phyloP scores from a whole-genome alignment of 2,888 invertebrate species.

The Harmothoe impar region DNA sequence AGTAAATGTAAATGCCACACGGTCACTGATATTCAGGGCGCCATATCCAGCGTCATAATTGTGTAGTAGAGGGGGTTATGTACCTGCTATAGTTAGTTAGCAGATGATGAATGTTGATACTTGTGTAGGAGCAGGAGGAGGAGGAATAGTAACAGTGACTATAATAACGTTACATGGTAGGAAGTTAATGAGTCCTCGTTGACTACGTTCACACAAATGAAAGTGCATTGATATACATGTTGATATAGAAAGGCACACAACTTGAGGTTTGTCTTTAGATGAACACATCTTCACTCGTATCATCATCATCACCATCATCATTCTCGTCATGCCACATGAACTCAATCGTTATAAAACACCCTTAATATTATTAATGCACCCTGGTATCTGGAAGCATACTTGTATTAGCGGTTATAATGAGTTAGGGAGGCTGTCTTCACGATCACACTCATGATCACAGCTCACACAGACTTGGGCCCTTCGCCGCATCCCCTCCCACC shows the following conservation, averaged over 20 bases:
- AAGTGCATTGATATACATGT: conserved; percentile 43
- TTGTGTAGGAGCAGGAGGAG: neutral
- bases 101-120: conserved; percentile 13
- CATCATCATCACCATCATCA: neutral
- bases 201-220: conserved; percentile 49
- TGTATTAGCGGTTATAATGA: neutral
- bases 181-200: conserved; percentile 38
- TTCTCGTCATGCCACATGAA: neutral
- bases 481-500: too few species aligned
- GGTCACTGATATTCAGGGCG: too few species aligned
- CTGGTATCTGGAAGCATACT: conserved; percentile 38
- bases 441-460: too few species aligned
- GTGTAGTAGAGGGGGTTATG: neutral
- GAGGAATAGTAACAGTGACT: neutral
- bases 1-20: neutral
- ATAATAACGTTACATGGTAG: conserved; percentile 18
- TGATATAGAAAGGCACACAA: conserved; percentile 57
- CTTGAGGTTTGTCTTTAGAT: conserved; percentile 37
- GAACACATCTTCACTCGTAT: neutral
- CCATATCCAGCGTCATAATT: neutral
- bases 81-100: neutral
- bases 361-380: neutral
- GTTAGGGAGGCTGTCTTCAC: too few species aligned
- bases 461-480: too few species aligned
- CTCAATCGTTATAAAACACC: neutral